Percentiles rank a stretch among this genome's conserved stretches.
Conservation (phyloP, 1,140 invertebrate species). For the Conus ventricosus region DNA sequence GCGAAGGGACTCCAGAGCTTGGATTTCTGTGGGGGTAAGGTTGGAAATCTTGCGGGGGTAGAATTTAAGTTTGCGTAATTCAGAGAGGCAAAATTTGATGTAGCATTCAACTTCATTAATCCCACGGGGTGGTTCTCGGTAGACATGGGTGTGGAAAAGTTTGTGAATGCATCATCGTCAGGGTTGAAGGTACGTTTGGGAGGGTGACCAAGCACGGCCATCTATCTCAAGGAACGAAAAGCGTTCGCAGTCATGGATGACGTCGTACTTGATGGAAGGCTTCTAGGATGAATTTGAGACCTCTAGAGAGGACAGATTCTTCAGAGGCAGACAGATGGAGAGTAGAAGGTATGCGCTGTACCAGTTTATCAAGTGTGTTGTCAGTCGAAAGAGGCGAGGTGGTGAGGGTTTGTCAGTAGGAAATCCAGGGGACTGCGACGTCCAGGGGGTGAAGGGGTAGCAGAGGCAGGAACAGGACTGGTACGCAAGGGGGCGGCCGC, state of each 20-base stretch:
- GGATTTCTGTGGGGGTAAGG: too few relatives aligned
- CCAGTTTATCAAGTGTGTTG: background rate
- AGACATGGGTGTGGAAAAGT: background rate
- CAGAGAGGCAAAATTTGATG: background rate
- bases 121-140: background rate
- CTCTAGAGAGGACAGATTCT: background rate
- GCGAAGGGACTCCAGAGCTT: too few relatives aligned
- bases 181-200: background rate
- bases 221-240: background rate
- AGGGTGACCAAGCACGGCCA: background rate
- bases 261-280: background rate
- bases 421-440: too few relatives aligned
- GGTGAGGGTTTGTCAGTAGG: too few relatives aligned
- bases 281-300: background rate
- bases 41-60: too few relatives aligned
- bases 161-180: background rate
- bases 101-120: background rate
- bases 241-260: background rate
- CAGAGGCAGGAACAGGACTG: too few relatives aligned
- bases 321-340: background rate
- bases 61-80: too few relatives aligned
- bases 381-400: too few relatives aligned
- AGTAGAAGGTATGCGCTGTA: background rate
- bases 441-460: too few relatives aligned
- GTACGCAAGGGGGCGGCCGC: too few relatives aligned